Evolutionary conservation across 2,888 invertebrate genomes (phyloP).

Genomic region (Meiosimyza platycephala): DNA sequence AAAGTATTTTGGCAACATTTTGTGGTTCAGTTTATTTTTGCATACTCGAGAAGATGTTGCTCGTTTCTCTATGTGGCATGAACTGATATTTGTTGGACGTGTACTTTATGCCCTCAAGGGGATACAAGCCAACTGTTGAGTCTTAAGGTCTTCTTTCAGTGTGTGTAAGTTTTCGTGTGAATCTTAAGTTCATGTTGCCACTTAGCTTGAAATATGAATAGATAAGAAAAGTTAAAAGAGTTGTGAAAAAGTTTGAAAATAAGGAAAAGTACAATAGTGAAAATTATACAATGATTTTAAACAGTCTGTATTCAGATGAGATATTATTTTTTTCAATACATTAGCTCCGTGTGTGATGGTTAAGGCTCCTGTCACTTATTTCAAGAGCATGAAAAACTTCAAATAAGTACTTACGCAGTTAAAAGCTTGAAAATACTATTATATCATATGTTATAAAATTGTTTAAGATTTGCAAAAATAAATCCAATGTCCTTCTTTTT

Average conservation of each 20-base stretch:
- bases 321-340: too few relatives aligned
- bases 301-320: neutral
- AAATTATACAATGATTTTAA: slow-evolving; percentile 7
- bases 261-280: neutral
- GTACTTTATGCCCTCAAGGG: neutral
- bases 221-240: neutral
- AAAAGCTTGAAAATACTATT: too few relatives aligned
- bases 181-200: neutral
- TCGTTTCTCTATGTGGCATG: neutral
- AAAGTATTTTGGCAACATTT: slow-evolving; percentile 27
- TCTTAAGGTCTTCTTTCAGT: neutral
- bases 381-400: too few relatives aligned
- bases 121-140: slow-evolving; percentile 17
- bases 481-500: too few relatives aligned
- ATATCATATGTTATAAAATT: too few relatives aligned
- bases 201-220: neutral
- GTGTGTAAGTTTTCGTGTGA: neutral
- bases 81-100: neutral
- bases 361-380: too few relatives aligned
- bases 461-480: too few relatives aligned
- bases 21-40: neutral
- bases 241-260: neutral
- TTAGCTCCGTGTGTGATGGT: too few relatives aligned
- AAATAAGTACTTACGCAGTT: too few relatives aligned
- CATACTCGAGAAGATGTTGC: neutral